Conservation (phyloP, 2,888 invertebrate genomes). For the Malthinus seriepunctatus region DNA sequence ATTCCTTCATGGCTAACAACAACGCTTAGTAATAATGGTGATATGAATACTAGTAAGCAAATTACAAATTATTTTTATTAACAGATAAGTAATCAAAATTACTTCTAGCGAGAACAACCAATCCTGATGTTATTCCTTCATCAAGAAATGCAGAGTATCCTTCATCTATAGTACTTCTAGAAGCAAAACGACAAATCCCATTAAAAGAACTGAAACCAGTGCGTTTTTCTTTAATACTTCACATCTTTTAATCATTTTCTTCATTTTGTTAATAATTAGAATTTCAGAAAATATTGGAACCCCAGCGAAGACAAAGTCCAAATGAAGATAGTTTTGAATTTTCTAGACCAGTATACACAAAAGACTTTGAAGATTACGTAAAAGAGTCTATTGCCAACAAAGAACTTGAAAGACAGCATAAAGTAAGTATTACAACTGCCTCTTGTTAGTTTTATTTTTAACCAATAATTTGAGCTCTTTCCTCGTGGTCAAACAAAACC, state of each 20-base stretch:
- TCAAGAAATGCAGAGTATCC: not conserved
- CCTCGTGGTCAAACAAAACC: conserved; percentile 51
- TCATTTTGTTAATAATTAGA: not conserved
- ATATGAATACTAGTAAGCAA: no score
- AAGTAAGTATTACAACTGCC: conserved; percentile 35
- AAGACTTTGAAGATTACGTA: no score
- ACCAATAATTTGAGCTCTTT: conserved; percentile 44
- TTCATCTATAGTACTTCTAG: not conserved
- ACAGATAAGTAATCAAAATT: no score
- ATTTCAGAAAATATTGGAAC: no score
- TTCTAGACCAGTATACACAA: no score
- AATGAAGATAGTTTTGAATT: no score
- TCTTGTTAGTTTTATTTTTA: not conserved
- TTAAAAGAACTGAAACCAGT: conserved; percentile 2
- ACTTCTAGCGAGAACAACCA: not conserved
- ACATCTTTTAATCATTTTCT: not conserved
- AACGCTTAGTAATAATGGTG: no score
- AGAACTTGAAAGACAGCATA: conserved; percentile 46
- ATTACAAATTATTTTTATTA: no score
- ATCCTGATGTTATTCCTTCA: conserved; percentile 22
- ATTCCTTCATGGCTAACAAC: not conserved
- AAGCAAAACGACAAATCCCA: not conserved
- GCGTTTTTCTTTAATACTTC: not conserved
- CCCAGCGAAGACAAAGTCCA: no score
- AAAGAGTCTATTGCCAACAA: conserved; percentile 45